Percentiles rank a stretch among this genome's conserved stretches.
These are phyloP conservation scores for Protobothrops mucrosquamatus DNA, from an alignment of 2,113 vertebrate species.

Conservation along the genomic window DNA sequence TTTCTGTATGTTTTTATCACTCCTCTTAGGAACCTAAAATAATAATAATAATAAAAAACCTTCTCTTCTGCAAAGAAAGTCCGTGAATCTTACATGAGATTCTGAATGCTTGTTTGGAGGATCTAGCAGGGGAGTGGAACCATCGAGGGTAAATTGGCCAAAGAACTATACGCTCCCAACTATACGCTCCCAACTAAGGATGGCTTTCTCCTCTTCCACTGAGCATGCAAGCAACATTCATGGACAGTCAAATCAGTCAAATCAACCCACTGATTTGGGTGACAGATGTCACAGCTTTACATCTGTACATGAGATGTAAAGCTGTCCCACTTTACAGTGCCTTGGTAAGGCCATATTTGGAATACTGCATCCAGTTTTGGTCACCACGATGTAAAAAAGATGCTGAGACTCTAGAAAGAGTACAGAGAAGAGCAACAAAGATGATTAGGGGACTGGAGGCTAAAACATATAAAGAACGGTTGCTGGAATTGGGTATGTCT, in stretches of 20 bases:
- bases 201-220: background rate
- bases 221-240: background rate
- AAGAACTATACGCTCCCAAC: background rate
- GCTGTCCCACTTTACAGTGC: background rate
- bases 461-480: too few species aligned
- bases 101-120: background rate
- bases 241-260: background rate
- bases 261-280: background rate
- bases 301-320: background rate
- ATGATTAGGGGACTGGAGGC: too few species aligned
- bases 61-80: background rate
- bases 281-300: background rate
- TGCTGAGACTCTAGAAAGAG: too few species aligned
- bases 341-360: too few species aligned
- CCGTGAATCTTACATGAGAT: background rate
- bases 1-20: background rate
- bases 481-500: too few species aligned
- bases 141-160: background rate
- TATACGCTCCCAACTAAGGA: background rate
- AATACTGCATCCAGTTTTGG: too few species aligned
- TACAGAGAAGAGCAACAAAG: too few species aligned
- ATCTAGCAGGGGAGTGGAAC: background rate
- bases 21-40: background rate
- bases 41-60: background rate
- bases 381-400: too few species aligned